Conservation (phyloP, 2,797 vertebrate species). For the Avahi laniger region DNA sequence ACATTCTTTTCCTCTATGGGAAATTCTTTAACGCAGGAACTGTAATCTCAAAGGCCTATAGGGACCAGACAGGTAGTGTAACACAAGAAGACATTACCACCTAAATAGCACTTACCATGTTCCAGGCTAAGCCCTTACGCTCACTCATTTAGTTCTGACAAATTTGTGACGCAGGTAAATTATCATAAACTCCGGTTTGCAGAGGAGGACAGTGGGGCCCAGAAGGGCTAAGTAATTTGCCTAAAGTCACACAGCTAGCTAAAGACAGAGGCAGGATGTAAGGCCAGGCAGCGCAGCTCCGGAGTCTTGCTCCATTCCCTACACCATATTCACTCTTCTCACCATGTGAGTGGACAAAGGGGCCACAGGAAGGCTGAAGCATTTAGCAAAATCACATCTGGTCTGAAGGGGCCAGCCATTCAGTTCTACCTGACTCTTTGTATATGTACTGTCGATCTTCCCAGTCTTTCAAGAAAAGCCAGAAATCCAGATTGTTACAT, state of each 20-base stretch:
- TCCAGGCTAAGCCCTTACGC: neutral
- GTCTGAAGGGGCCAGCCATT: neutral
- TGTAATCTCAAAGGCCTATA: neutral
- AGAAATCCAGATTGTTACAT: neutral
- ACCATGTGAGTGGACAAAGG: neutral
- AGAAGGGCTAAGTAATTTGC: neutral
- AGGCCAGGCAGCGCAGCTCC: neutral
- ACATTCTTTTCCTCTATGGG: neutral
- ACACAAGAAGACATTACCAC: neutral
- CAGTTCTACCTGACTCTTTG: neutral
- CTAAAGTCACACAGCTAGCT: neutral
- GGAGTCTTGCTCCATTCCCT: neutral
- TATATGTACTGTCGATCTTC: neutral
- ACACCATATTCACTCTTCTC: neutral
- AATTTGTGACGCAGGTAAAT: neutral
- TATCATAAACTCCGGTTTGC: neutral
- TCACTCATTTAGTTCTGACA: neutral
- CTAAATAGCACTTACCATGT: neutral
- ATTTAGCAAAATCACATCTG: neutral
- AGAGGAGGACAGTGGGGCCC: neutral
- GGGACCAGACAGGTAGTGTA: neutral
- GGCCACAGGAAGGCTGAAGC: neutral
- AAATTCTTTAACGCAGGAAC: constrained; percentile 11
- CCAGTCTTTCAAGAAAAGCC: constrained; percentile 18
- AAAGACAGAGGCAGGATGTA: neutral